These are phyloP conservation scores for Cyphomyrus plagiostoma DNA, from an alignment of 2,113 vertebrate genomes.

Conservation along the genomic window DNA sequence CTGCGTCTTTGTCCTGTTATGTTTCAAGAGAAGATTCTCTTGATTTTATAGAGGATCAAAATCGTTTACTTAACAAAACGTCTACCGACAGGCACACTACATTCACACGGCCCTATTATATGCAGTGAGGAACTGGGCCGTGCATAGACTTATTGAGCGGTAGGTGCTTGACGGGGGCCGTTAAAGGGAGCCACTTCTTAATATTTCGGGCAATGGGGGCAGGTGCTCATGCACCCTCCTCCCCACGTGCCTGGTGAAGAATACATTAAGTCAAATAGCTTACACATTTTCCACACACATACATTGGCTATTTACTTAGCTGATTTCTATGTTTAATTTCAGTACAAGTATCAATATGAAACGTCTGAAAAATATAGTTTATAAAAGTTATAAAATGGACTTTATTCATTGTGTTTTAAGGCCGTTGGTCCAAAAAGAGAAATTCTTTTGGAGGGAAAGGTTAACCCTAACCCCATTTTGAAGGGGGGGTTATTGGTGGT, in stretches of 20 bases:
- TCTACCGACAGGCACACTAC: not conserved
- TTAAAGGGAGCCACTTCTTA: too few relatives aligned
- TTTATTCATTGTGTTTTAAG: not conserved
- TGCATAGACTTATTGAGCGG: too few relatives aligned
- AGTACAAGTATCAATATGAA: not conserved
- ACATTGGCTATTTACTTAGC: not conserved
- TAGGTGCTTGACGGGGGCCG: too few relatives aligned
- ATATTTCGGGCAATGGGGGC: too few relatives aligned
- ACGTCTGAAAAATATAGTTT: not conserved
- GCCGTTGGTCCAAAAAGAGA: not conserved
- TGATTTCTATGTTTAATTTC: not conserved
- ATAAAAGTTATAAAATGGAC: not conserved
- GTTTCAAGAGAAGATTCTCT: not conserved
- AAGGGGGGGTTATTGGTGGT: not conserved
- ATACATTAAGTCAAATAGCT: not conserved
- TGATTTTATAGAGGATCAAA: not conserved
- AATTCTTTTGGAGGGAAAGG: not conserved
- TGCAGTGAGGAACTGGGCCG: not conserved
- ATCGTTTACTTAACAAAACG: not conserved
- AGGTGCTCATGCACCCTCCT: too few relatives aligned
- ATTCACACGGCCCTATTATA: not conserved
- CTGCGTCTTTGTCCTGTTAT: not conserved
- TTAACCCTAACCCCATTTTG: not conserved
- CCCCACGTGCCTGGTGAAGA: too few relatives aligned
- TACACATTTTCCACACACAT: not conserved